These are phyloP conservation scores for Anoplius nigerrimus DNA, from an alignment of 2,888 invertebrate species.

Conservation along the genomic window DNA sequence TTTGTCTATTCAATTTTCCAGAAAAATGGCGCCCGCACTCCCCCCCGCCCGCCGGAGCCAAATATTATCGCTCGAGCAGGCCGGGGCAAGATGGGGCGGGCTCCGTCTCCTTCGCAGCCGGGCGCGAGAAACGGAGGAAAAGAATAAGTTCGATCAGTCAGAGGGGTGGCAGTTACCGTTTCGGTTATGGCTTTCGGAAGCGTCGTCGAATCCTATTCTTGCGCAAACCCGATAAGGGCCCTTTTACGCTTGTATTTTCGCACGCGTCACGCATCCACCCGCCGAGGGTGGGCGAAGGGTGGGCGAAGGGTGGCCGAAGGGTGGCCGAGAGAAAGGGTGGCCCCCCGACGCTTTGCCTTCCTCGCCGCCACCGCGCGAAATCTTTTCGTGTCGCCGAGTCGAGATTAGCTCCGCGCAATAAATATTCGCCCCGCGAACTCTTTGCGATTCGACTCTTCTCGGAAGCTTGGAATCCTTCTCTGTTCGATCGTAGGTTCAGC, in stretches of 20 bases:
- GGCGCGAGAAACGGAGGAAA: slow-evolving; percentile 49
- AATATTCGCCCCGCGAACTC: too few species aligned
- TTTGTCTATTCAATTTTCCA: slow-evolving; percentile 72
- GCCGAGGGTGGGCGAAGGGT: too few species aligned
- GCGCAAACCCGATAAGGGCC: slow-evolving; percentile 74
- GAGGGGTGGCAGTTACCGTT: slow-evolving; percentile 75
- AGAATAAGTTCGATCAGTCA: slow-evolving; percentile 74
- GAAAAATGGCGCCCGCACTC: slow-evolving; percentile 65
- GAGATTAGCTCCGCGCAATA: too few species aligned
- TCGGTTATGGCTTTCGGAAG: slow-evolving; percentile 76
- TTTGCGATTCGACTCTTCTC: too few species aligned
- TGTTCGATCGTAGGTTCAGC: too few species aligned
- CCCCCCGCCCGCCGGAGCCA: slow-evolving; percentile 40
- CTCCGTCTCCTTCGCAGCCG: slow-evolving; percentile 17
- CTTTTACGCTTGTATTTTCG: slow-evolving; percentile 66
- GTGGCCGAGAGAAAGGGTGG: not conserved
- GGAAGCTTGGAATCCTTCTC: too few species aligned
- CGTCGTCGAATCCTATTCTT: slow-evolving; percentile 74
- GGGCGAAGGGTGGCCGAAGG: not conserved
- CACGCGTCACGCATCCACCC: slow-evolving; percentile 46
- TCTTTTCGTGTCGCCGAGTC: too few species aligned
- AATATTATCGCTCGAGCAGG: slow-evolving; percentile 61
- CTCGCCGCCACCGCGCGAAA: too few species aligned
- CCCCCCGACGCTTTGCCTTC: too few species aligned
- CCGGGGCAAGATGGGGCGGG: slow-evolving; percentile 26